Evolutionary conservation across 2,113 vertebrate species (phyloP).

Genomic region (Phaethornis superciliosus): DNA sequence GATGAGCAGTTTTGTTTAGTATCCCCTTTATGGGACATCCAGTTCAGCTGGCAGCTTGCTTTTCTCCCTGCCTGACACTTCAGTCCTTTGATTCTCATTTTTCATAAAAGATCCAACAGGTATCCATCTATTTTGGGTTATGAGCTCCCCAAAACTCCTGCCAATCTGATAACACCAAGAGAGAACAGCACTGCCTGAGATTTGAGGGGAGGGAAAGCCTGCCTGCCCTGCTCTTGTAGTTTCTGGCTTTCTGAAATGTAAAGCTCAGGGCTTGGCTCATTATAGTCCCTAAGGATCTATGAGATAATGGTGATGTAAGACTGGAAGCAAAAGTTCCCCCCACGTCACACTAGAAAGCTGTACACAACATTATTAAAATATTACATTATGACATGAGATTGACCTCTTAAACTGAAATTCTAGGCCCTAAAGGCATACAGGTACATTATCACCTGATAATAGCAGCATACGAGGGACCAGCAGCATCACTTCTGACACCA

Average conservation of each 20-base stretch:
- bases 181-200: neutral
- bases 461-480: rapidly evolving
- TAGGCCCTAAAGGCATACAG: rapidly evolving
- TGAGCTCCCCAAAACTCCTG: neutral
- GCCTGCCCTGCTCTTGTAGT: neutral
- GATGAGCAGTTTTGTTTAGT: neutral
- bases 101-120: neutral
- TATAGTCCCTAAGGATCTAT: neutral
- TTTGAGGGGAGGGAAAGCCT: neutral
- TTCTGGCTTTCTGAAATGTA: neutral
- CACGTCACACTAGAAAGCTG: rapidly evolving
- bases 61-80: neutral
- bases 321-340: neutral
- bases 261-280: neutral
- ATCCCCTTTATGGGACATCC: neutral
- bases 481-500: neutral
- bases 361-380: rapidly evolving
- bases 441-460: rapidly evolving
- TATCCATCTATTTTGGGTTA: neutral
- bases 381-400: rapidly evolving
- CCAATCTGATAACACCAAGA: neutral
- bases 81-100: neutral
- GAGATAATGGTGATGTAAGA: neutral
- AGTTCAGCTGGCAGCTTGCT: neutral
- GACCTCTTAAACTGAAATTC: neutral